A percentile compares a stretch with the other conserved stretches of the same genome.
Evolutionary conservation across 2,797 vertebrate species (phyloP).

Genomic region (Lacerta agilis): DNA sequence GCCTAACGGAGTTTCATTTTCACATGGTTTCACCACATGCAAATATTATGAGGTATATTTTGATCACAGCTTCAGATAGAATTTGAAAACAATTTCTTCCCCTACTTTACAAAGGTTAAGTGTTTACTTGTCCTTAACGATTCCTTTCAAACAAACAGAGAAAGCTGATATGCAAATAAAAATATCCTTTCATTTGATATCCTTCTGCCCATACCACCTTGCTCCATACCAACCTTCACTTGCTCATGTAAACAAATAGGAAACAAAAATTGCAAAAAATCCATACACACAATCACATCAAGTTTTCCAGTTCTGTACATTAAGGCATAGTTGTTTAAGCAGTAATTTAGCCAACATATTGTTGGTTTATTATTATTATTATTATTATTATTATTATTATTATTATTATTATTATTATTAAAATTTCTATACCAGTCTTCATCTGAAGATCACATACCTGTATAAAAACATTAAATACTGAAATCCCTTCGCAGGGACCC

Average conservation of each 20-base stretch:
- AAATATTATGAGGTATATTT: not conserved
- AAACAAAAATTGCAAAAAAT: not conserved
- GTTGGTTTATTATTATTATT: no score
- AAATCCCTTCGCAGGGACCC: no score
- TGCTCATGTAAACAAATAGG: not conserved
- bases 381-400: no score
- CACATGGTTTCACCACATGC: not conserved
- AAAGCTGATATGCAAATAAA: not conserved
- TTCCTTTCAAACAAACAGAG: not conserved
- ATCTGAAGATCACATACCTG: no score
- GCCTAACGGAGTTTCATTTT: conserved; percentile 6
- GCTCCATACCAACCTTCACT: not conserved
- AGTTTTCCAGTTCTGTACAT: no score
- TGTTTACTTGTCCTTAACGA: not conserved
- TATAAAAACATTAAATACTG: not conserved
- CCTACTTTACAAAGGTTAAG: not conserved
- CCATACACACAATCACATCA: not conserved
- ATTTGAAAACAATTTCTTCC: not conserved
- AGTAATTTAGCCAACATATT: not conserved
- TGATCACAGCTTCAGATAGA: not conserved
- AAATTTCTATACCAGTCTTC: no score
- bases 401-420: no score
- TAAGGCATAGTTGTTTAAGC: not conserved
- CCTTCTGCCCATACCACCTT: not conserved
- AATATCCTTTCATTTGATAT: no score